phyloP scores from a whole-genome alignment of 2,888 invertebrate species.

The Globia sparganii region DNA sequence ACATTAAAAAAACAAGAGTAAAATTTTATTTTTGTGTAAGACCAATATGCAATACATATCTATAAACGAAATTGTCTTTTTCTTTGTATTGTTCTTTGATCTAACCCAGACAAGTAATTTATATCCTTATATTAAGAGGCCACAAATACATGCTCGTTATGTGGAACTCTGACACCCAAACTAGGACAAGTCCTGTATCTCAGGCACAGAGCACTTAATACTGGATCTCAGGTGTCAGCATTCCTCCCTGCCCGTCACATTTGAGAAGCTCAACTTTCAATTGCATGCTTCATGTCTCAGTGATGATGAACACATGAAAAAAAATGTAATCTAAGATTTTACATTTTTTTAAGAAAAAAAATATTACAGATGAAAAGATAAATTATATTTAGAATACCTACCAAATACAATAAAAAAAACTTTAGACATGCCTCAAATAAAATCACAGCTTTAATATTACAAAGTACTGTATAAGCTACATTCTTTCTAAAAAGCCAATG shows the following conservation, averaged over 20 bases:
- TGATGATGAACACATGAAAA: too few species aligned
- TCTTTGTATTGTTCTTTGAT: constrained; percentile 25
- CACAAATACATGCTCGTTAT: not conserved
- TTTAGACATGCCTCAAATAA: not conserved
- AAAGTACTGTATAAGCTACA: not conserved
- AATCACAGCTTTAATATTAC: not conserved
- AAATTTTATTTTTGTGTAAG: constrained; percentile 89
- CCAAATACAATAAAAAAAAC: not conserved
- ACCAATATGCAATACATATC: constrained; percentile 90
- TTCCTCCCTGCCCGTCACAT: too few species aligned
- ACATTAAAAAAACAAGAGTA: constrained; percentile 86
- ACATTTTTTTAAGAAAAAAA: too few species aligned
- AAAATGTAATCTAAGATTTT: too few species aligned
- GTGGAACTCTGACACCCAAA: not conserved
- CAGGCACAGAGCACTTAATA: too few species aligned
- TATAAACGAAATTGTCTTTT: constrained; percentile 69
- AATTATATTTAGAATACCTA: not conserved
- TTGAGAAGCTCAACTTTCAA: too few species aligned
- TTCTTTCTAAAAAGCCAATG: not conserved
- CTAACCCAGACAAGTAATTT: not conserved
- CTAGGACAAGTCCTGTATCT: not conserved
- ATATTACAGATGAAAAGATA: too few species aligned
- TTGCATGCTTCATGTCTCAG: too few species aligned
- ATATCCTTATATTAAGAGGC: not conserved
- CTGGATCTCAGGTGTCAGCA: too few species aligned